Conservation (phyloP, 2,113 vertebrate genomes). For the Aegypius monachus region DNA sequence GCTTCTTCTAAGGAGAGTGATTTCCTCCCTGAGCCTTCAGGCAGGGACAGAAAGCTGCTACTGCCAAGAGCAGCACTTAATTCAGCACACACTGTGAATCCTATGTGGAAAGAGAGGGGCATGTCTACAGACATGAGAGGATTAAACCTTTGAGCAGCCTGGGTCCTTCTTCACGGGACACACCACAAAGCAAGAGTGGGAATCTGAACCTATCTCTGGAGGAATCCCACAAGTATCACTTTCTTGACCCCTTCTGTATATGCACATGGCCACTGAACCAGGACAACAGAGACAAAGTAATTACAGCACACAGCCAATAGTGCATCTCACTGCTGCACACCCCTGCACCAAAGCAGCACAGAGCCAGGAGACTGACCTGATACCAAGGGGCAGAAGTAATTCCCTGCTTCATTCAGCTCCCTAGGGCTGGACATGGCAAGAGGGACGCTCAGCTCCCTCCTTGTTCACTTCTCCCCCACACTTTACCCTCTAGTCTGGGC, state of each 20-base stretch:
- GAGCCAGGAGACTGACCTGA: not conserved
- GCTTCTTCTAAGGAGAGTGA: not conserved
- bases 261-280: fast-evolving
- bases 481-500: not conserved
- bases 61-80: not conserved
- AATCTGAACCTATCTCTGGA: not conserved
- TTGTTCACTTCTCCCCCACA: fast-evolving
- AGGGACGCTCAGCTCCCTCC: fast-evolving
- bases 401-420: not conserved
- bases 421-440: fast-evolving
- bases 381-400: not conserved
- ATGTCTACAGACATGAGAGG: not conserved
- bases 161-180: not conserved
- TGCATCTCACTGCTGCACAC: fast-evolving
- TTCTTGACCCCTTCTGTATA: not conserved
- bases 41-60: not conserved
- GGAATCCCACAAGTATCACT: not conserved
- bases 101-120: fast-evolving
- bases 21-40: not conserved
- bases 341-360: not conserved
- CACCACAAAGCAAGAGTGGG: not conserved
- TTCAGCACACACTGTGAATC: not conserved
- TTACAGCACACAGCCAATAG: not conserved
- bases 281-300: not conserved
- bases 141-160: not conserved